Evolutionary conservation across 2,888 invertebrate species (phyloP).

Genomic region (Apotomis betuletana): DNA sequence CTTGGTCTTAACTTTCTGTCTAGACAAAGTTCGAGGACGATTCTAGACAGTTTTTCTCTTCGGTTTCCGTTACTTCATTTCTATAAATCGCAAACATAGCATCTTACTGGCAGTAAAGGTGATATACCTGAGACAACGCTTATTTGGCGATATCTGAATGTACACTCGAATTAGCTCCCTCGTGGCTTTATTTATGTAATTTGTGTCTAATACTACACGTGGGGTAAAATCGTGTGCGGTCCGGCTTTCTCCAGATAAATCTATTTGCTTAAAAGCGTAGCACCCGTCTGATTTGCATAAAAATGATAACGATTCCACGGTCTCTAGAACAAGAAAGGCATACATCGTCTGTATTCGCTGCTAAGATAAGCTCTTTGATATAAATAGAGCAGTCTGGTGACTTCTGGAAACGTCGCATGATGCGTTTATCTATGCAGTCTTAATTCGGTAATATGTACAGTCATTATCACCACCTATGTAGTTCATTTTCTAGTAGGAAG

Average conservation of each 20-base stretch:
- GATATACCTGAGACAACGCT: too few relatives aligned
- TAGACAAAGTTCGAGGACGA: too few relatives aligned
- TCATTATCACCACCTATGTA: too few relatives aligned
- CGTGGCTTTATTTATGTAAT: slow-evolving; percentile 1
- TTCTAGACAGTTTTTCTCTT: too few relatives aligned
- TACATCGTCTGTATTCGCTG: neutral
- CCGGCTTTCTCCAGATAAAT: slow-evolving; percentile 52
- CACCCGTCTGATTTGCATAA: slow-evolving; percentile 60
- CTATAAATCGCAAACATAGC: too few relatives aligned
- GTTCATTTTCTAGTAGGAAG: too few relatives aligned
- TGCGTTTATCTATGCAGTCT: neutral
- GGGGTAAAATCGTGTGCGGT: slow-evolving; percentile 54
- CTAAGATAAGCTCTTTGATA: neutral
- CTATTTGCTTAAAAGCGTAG: slow-evolving; percentile 41
- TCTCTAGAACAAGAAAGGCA: slow-evolving; percentile 46
- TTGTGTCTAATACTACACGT: slow-evolving; percentile 1
- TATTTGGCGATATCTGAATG: too few relatives aligned
- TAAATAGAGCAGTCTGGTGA: neutral
- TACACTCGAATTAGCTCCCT: too few relatives aligned
- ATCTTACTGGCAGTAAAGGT: too few relatives aligned
- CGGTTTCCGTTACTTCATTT: too few relatives aligned
- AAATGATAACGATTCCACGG: slow-evolving; percentile 54
- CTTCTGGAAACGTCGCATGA: neutral
- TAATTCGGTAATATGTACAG: neutral
- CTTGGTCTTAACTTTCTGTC: too few relatives aligned